Conservation (phyloP, 2,113 vertebrate genomes). For the Pterocles burchelli region DNA sequence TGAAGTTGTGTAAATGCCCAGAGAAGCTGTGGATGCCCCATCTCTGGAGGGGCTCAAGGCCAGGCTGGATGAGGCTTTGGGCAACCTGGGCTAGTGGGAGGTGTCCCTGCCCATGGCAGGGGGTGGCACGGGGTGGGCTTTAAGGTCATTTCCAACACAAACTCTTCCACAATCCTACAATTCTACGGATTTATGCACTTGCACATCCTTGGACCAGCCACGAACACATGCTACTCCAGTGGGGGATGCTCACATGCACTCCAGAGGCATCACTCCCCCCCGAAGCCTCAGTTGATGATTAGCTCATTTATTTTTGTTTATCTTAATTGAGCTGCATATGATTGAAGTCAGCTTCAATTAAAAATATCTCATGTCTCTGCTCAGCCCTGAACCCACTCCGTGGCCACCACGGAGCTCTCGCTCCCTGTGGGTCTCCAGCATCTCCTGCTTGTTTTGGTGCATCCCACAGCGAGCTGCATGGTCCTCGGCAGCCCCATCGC, state of each 20-base stretch:
- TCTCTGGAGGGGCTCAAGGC: no score
- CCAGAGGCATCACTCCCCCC: not conserved
- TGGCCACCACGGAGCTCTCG: not conserved
- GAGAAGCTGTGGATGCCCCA: no score
- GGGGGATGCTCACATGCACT: rapidly evolving
- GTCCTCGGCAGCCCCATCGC: not conserved
- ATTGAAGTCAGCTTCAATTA: not conserved
- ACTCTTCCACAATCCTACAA: no score
- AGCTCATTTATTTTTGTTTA: not conserved
- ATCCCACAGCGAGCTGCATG: not conserved
- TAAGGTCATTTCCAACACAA: no score
- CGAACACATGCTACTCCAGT: rapidly evolving
- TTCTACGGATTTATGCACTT: not conserved
- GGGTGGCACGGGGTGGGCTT: no score
- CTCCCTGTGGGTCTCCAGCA: not conserved
- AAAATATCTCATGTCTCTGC: not conserved
- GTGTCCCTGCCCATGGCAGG: no score
- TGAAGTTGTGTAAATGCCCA: no score
- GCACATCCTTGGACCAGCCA: not conserved
- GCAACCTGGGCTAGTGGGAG: no score
- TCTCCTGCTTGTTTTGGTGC: not conserved
- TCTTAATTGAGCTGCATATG: not conserved
- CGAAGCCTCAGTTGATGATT: not conserved
- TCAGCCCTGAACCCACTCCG: not conserved
- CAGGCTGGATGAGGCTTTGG: no score